Evolutionary conservation across 2,797 vertebrate species (phyloP), one percentile per base, ranked within the genome.

Genomic region (Anisognathus igniventris): DNA sequence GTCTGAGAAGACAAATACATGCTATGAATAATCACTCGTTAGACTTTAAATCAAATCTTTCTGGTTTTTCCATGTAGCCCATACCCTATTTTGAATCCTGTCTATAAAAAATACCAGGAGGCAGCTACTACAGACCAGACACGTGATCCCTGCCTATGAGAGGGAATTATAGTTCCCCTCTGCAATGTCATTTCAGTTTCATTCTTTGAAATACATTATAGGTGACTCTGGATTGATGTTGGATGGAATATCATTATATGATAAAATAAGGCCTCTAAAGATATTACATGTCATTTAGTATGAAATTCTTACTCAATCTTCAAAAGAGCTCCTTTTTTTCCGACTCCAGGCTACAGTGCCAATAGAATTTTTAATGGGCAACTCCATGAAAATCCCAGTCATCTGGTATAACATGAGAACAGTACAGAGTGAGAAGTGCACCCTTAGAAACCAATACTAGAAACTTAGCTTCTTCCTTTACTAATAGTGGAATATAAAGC

Each of bases 221-320:
- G 90, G 76, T 77, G 54, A 68, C 58, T 81, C 42, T 56, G 77
- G 93, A 95, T 90, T 95, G 68, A 88, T 86, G 50, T 71, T 66
- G 42, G 90, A 70, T 88, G 83, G 64, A 92, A 88, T 91, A 94
- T 91, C 73, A 88, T 95, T 86, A 70, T 73, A 77, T 58, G 92
- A 53, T 86, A 96, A 95, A 93, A 90, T 87, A 92, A 88, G 77
- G 45, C 35, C 57, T 83, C 24, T 84, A 77, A 92, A 91, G 79
- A 91, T 90, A 91, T 77, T 81, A 70, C 82, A 51, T 77, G 78
- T 88, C 74, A 89, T 92, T 95, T 94, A 91, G 54, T 83, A 91
- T 77, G 78, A 93, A 94, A 89, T 71, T 86, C 50, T 93, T 86
- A 95, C 88, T 92, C 88, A 73, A 22, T 57, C 88, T 96, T 92